Base-by-base conservation (phyloP, 1,140 invertebrate species). In the Eulimnadia texana region DNA sequence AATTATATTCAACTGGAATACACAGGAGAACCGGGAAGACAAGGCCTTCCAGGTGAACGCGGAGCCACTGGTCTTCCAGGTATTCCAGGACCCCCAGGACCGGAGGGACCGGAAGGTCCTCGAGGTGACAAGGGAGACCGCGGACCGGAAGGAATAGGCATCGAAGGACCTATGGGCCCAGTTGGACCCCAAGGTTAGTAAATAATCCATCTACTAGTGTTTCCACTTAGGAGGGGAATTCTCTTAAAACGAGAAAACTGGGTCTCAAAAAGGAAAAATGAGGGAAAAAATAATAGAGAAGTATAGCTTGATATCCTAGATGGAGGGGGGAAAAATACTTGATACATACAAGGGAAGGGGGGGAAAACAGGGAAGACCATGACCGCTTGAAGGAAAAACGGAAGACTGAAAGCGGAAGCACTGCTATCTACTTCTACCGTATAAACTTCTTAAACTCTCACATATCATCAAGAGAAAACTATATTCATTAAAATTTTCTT, bases 111-210 rank as follows among this genome's bases (percentile, higher is more conserved):
- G 9, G 66, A 72, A 50, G 84, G 85, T 0, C 78, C 81, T 66
- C 76, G 79, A 64, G 85, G 85, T 0, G 84, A 85, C 58, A 85
- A 84, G 67, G 85, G 85, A 0, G 84, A 86, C 6, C 70, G 80
- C 69, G 85, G 85, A 1, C 70, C 72, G 0, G 79, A 85, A 70
- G 84, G 84, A 1, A 66, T 83, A 42, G 83, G 83, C 0, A 64
- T 80, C 2, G 84, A 84, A 72, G 85, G 85, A n/a, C 78, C 80
- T 1, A 72, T 78, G 53, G 85, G 85, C 47, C 74, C 78, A 1
- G 72, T 76, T 67, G 84, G 85, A 55, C 60, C 73, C 58, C 77
- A 78, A 74, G 84, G 84, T 85, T 60, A 55, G 25, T 42, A 42
- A 16, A 6, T 16, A 42, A 42, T 42, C 33, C 33, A 6, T n/a